These are phyloP conservation scores for Sebastes diploproa DNA, from an alignment of 2,797 vertebrate species.

Conservation along the genomic window DNA sequence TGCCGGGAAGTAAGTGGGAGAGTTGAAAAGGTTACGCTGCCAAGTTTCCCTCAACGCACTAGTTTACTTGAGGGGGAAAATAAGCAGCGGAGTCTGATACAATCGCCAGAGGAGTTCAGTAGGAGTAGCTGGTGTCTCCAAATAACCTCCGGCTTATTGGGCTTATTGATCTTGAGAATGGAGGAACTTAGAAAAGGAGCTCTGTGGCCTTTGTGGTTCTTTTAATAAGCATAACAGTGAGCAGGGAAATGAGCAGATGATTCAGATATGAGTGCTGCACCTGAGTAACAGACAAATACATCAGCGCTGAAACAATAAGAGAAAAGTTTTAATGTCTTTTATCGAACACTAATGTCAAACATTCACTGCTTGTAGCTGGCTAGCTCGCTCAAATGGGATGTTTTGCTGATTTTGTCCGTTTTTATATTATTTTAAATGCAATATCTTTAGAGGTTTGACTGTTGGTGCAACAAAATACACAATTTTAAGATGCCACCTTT, in stretches of 20 bases:
- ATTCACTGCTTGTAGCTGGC: no score
- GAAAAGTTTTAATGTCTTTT: background rate
- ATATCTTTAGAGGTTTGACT: background rate
- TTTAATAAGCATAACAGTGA: background rate
- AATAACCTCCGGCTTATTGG: background rate
- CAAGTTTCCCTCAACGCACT: background rate
- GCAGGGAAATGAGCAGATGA: background rate
- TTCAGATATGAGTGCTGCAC: background rate
- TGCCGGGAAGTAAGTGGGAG: slow-evolving; percentile 12
- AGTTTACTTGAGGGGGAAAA: background rate
- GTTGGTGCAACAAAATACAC: background rate
- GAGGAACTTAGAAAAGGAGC: background rate
- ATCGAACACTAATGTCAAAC: background rate
- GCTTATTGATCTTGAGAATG: background rate
- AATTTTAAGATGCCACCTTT: no score
- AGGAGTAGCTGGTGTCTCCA: background rate
- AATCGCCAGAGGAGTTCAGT: background rate
- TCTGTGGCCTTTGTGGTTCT: background rate
- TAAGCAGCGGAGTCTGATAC: background rate
- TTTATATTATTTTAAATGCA: background rate
- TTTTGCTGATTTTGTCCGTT: background rate
- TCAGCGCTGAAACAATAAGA: background rate
- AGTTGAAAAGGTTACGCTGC: slow-evolving; percentile 23
- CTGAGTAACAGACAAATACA: background rate
- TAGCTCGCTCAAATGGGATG: background rate